These are phyloP conservation scores for Chelonus insularis DNA, from an alignment of 1,140 invertebrate genomes.

Conservation along the genomic window DNA sequence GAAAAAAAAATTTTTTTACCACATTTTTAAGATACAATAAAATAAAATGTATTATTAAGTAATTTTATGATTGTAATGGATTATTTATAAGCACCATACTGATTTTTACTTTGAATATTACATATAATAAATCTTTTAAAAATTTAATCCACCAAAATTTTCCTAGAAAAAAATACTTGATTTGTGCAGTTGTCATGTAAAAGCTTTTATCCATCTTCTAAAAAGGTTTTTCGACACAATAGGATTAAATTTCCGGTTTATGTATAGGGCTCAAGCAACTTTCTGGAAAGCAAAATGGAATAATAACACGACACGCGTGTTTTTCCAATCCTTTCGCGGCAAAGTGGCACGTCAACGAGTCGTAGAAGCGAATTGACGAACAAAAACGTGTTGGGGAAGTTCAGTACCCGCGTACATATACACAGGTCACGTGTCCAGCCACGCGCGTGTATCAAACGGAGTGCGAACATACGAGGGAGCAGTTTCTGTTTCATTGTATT, in stretches of 20 bases:
- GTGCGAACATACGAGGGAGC: slow-evolving; percentile 2
- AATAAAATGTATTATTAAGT: too few relatives aligned
- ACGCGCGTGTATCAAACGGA: slow-evolving; percentile 9
- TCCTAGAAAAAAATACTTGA: too few relatives aligned
- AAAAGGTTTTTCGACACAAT: not conserved
- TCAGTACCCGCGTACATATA: not conserved
- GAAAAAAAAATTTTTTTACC: too few relatives aligned
- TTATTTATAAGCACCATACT: too few relatives aligned
- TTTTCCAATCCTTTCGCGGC: slow-evolving; percentile 11
- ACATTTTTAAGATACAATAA: too few relatives aligned
- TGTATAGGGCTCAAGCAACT: not conserved
- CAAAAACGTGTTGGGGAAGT: not conserved
- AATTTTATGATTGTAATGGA: too few relatives aligned
- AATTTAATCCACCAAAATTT: too few relatives aligned
- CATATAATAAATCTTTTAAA: too few relatives aligned
- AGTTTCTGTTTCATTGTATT: slow-evolving; percentile 13
- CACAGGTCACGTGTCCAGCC: slow-evolving; percentile 12
- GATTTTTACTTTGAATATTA: too few relatives aligned
- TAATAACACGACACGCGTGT: slow-evolving; percentile 4
- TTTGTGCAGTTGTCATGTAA: not conserved
- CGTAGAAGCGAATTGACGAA: not conserved
- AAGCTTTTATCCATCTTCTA: not conserved
- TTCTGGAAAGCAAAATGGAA: slow-evolving; percentile 10
- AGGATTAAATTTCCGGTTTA: not conserved
- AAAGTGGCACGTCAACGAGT: slow-evolving; percentile 1